Evolutionary conservation across 1,140 invertebrate genomes (phyloP), one percentile per base, ranked within the genome.

Genomic region (Parapsyche elsis): DNA sequence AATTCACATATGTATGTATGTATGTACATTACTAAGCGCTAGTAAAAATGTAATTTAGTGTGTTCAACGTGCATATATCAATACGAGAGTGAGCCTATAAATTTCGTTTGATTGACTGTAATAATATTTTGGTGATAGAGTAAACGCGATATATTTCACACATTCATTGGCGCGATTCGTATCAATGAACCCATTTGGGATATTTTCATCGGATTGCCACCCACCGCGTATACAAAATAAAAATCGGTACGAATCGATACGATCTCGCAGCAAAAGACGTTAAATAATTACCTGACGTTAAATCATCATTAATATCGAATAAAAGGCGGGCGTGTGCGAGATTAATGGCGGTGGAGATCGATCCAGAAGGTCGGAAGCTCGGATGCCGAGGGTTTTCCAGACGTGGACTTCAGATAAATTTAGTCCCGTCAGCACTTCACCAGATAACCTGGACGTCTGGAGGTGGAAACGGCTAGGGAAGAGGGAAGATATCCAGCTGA

Each of bases 221-320:
- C 49, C 49, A 16, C 30, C 30, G 1, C 1, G 30, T 7, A 38
- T 7, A 38, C 49, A 53, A 45, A n/a, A 30, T 12, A 30, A 75
- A 57, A n/a, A n/a, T n/a, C n/a, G 46, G 73, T 45, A 7, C 5
- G 46, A 7, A 59, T 53, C 53, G 46, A 30, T 53, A 5, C 12
- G 16, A 71, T 71, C 38, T 45, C 23, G 23, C 70, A 4, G 46
- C 23, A 7, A n/a, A 7, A 38, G 71, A 38, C 75, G 76, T 30
- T 70, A 79, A 79, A 81, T 79, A 81, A 81, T 80, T 71, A 82
- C 73, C 71, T 16, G 49, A 26, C 78, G 61, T 79, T 79, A 70
- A 76, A 82, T 82, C 77, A 77, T 82, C 81, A 82, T 82, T 82
- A 82, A 82, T 79, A 82, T 77, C 61, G 70, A 79, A 82, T 71